phyloP scores from a whole-genome alignment of 2,113 vertebrate genomes.

The Neolamprologus hecqui region DNA sequence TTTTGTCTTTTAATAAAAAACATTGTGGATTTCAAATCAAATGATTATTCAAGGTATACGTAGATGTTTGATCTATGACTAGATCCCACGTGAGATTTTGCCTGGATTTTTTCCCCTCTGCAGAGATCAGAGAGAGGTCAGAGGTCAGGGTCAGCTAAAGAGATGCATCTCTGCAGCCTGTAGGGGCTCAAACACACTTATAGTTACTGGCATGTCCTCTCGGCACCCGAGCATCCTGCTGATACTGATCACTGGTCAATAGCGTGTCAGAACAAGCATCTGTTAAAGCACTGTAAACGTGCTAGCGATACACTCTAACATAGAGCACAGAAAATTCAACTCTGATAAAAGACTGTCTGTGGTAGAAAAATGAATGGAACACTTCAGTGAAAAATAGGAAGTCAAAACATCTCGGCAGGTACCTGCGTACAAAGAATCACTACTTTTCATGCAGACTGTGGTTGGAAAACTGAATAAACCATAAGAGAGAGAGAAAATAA shows the following conservation, averaged over 20 bases:
- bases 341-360: slow-evolving; percentile 63
- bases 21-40: neutral
- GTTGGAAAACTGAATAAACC: slow-evolving; percentile 2
- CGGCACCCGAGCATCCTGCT: neutral
- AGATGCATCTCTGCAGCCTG: neutral
- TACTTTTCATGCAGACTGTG: slow-evolving; percentile 16
- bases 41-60: neutral
- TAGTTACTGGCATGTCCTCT: neutral
- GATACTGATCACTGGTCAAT: neutral
- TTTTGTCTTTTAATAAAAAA: neutral
- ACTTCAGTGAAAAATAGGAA: slow-evolving; percentile 43
- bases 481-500: neutral
- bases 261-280: neutral
- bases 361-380: slow-evolving; percentile 48
- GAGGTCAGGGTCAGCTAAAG: neutral
- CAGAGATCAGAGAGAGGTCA: neutral
- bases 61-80: neutral
- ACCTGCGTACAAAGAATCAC: slow-evolving; percentile 26
- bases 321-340: slow-evolving; percentile 85
- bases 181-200: neutral
- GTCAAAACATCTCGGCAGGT: slow-evolving; percentile 12
- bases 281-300: slow-evolving; percentile 82
- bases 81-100: neutral
- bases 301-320: slow-evolving; percentile 93
- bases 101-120: neutral